Conservation (phyloP, 2,888 invertebrate species). For the Euspilapteryx auroguttella region DNA sequence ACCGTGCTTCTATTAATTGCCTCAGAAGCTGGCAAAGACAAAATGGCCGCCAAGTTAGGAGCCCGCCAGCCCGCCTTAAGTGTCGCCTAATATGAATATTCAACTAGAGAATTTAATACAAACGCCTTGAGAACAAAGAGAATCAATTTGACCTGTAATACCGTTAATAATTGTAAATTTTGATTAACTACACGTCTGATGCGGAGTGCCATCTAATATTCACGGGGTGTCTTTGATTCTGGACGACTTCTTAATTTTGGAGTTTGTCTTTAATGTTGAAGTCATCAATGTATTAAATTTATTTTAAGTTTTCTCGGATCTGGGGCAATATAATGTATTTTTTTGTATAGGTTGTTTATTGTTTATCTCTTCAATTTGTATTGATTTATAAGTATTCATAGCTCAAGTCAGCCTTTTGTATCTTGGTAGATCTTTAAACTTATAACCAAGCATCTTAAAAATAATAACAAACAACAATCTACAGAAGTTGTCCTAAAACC, state of each 20-base stretch:
- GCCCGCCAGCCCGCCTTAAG: conserved; percentile 8
- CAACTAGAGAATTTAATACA: conserved; percentile 18
- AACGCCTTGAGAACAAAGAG: conserved; percentile 14
- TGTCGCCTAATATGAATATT: conserved; percentile 30
- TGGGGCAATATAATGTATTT: too few species aligned
- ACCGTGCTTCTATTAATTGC: conserved; percentile 40
- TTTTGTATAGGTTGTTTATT: too few species aligned
- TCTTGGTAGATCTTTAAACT: too few species aligned
- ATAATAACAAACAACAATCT: too few species aligned
- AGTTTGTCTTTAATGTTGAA: too few species aligned
- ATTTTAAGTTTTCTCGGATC: too few species aligned
- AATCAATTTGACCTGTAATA: conserved; percentile 18
- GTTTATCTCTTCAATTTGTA: too few species aligned
- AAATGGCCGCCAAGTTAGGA: conserved; percentile 6
- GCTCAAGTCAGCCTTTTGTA: too few species aligned
- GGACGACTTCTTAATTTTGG: background rate
- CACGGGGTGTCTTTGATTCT: conserved; percentile 10
- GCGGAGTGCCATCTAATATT: conserved; percentile 23
- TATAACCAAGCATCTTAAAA: too few species aligned
- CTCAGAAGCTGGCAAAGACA: conserved; percentile 16
- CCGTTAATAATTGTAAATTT: conserved; percentile 16
- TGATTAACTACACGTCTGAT: conserved; percentile 13
- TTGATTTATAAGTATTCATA: too few species aligned
- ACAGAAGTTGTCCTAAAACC: too few species aligned
- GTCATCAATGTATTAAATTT: too few species aligned